A percentile compares a stretch with the other conserved stretches of the same genome.
phyloP scores from a whole-genome alignment of 2,888 invertebrate genomes.

The Philhelius pedissequus region DNA sequence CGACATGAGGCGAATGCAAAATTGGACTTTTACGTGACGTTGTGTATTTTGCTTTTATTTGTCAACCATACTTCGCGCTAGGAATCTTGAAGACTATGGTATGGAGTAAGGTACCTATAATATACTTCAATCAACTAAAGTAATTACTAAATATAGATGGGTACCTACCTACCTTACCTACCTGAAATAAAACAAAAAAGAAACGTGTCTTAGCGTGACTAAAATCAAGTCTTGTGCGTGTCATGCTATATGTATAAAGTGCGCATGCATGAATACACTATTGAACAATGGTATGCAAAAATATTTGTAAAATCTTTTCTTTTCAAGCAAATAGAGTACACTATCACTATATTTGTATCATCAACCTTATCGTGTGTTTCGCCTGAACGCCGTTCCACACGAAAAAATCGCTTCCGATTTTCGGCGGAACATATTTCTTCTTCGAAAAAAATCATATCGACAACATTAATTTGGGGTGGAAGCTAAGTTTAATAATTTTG shows the following conservation, averaged over 20 bases:
- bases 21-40: constrained; percentile 47
- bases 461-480: too few relatives aligned
- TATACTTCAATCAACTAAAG: constrained; percentile 12
- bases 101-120: not conserved
- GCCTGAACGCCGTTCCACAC: too few relatives aligned
- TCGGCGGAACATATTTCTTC: too few relatives aligned
- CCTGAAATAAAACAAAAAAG: not conserved
- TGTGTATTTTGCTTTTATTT: constrained; percentile 27
- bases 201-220: constrained; percentile 47
- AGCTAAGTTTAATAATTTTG: too few relatives aligned
- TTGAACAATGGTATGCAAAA: not conserved
- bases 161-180: too few relatives aligned
- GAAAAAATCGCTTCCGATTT: too few relatives aligned
- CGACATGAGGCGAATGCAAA: constrained; percentile 56
- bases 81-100: constrained; percentile 5
- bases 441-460: too few relatives aligned
- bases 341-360: too few relatives aligned
- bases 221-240: constrained; percentile 38
- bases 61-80: constrained; percentile 14
- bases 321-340: not conserved
- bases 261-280: not conserved
- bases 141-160: constrained; percentile 47
- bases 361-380: too few relatives aligned
- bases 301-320: not conserved
- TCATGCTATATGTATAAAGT: constrained; percentile 15